Evolutionary conservation across 2,113 vertebrate genomes (phyloP).

Genomic region (Microcebus murinus): DNA sequence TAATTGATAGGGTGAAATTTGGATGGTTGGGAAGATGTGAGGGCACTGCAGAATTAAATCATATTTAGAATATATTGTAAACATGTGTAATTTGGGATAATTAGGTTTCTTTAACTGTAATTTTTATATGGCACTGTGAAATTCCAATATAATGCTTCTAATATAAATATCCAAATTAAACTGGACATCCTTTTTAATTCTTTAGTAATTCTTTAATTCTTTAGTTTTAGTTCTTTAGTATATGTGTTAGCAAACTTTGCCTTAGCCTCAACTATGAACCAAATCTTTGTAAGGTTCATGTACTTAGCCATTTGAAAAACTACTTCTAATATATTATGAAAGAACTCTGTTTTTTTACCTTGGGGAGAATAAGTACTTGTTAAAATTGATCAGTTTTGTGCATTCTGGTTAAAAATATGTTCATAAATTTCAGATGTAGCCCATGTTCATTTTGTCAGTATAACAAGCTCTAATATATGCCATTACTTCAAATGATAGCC

Average conservation of each 20-base stretch:
- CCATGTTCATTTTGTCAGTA: neutral
- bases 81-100: neutral
- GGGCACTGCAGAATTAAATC: neutral
- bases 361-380: neutral
- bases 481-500: neutral
- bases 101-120: neutral
- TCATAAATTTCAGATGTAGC: neutral
- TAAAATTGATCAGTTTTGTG: neutral
- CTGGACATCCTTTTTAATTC: neutral
- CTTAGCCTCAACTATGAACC: neutral
- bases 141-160: neutral
- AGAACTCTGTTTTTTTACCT: neutral
- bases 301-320: neutral
- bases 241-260: neutral
- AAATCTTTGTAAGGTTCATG: neutral
- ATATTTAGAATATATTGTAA: neutral
- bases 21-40: neutral
- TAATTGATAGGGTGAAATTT: neutral
- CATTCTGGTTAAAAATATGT: conserved; percentile 14
- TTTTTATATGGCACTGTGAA: neutral
- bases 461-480: neutral
- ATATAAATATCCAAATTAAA: neutral
- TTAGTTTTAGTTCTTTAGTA: neutral
- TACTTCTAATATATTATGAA: neutral
- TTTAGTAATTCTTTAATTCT: no score